phyloP scores from a whole-genome alignment of 2,888 invertebrate species.

The Octodonta nipae region DNA sequence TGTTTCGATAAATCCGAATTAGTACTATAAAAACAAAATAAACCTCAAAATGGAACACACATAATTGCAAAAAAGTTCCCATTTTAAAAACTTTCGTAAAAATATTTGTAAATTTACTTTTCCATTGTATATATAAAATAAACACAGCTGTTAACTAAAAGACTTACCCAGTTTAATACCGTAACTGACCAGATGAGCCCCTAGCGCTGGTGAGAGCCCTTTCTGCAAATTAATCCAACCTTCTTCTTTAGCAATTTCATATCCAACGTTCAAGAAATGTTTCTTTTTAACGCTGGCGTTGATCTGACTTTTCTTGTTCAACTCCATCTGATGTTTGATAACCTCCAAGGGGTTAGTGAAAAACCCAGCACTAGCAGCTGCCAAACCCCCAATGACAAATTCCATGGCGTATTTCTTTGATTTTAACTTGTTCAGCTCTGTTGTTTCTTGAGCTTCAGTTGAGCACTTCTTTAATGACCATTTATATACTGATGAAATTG shows the following conservation, averaged over 20 bases:
- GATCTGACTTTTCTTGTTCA: slow-evolving; percentile 14
- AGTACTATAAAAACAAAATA: too few species aligned
- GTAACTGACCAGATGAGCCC: slow-evolving; percentile 15
- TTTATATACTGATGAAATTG: too few species aligned
- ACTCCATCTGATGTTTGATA: slow-evolving; percentile 17
- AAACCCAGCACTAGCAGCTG: slow-evolving; percentile 16
- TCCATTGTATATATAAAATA: too few species aligned
- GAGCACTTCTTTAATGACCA: too few species aligned
- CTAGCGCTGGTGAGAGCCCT: slow-evolving; percentile 16
- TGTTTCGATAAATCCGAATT: too few species aligned
- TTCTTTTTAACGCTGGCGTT: slow-evolving; percentile 10
- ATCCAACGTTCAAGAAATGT: slow-evolving; percentile 12
- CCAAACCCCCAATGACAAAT: slow-evolving; percentile 16
- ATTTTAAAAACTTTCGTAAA: too few species aligned
- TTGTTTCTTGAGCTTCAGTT: too few species aligned
- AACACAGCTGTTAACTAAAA: too few species aligned
- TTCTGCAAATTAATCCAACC: slow-evolving; percentile 15
- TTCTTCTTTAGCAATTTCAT: slow-evolving; percentile 12
- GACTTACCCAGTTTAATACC: slow-evolving; percentile 17
- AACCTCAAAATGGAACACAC: too few species aligned
- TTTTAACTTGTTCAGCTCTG: too few species aligned
- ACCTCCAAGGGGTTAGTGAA: slow-evolving; percentile 17
- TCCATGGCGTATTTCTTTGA: slow-evolving; percentile 12
- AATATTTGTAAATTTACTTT: too few species aligned
- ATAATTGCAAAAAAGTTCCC: too few species aligned